phyloP scores from a whole-genome alignment of 2,113 vertebrate species.

The Himantopus leucocephalus region DNA sequence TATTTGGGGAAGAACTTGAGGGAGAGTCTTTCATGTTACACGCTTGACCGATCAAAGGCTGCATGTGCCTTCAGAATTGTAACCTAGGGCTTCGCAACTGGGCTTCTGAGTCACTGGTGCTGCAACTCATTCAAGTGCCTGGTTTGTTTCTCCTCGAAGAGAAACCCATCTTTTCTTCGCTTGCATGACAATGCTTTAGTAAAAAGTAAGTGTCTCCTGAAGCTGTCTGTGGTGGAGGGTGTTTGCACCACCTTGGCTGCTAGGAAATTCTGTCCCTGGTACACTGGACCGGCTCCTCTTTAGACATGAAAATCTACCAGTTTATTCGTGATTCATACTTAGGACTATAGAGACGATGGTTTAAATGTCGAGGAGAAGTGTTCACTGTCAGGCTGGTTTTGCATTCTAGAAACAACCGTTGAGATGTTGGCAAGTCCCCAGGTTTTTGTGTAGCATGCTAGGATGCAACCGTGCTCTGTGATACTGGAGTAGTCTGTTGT shows the following conservation, averaged over 20 bases:
- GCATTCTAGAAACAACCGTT: background rate
- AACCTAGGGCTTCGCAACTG: background rate
- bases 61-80: rapidly evolving
- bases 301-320: background rate
- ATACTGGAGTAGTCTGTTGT: background rate
- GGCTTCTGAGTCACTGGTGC: background rate
- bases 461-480: background rate
- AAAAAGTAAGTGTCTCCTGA: background rate
- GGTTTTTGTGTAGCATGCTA: background rate
- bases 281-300: background rate
- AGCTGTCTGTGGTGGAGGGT: background rate
- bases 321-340: background rate
- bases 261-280: background rate
- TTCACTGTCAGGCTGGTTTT: background rate
- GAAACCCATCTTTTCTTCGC: background rate
- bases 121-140: background rate
- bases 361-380: background rate
- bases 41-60: background rate
- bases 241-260: background rate
- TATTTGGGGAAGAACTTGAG: background rate
- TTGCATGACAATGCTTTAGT: background rate
- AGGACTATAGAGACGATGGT: background rate
- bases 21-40: background rate
- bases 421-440: background rate
- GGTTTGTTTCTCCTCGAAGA: background rate